phyloP scores from a whole-genome alignment of 35 echinoderm and acorn worm species.

The Ophioderma brevispina region DNA sequence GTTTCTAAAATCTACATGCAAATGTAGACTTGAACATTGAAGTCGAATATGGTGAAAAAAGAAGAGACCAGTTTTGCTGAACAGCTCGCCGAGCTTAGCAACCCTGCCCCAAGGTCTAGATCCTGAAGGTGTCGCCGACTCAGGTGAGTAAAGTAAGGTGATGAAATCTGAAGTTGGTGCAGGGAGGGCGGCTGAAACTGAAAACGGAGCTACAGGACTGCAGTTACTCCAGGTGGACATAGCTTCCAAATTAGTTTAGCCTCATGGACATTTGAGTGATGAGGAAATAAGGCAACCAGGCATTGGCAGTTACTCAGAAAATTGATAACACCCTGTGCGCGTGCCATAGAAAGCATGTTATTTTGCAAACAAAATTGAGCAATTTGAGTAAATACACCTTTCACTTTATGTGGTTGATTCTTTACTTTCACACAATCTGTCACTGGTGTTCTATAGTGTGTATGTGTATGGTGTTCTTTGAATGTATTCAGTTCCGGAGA shows the following conservation, averaged over 20 bases:
- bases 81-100: conserved; percentile 43
- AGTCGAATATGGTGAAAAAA: background rate
- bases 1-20: too few relatives aligned
- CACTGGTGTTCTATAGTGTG: too few relatives aligned
- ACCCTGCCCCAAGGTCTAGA: conserved; percentile 37
- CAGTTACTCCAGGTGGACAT: background rate
- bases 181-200: background rate
- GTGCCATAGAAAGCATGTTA: too few relatives aligned
- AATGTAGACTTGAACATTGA: too few relatives aligned
- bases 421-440: too few relatives aligned
- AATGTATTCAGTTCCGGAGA: too few relatives aligned
- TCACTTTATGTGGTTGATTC: too few relatives aligned
- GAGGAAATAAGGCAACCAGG: background rate
- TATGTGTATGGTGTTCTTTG: too few relatives aligned
- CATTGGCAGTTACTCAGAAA: background rate
- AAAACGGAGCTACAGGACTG: background rate
- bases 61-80: conserved; percentile 30
- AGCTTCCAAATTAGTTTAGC: background rate
- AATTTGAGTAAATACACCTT: too few relatives aligned
- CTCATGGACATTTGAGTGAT: background rate
- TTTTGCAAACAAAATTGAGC: too few relatives aligned
- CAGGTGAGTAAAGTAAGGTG: conserved; percentile 7
- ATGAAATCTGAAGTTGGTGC: background rate
- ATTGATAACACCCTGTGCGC: too few relatives aligned
- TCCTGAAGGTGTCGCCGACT: conserved; percentile 33